Evolutionary conservation across 2,797 vertebrate species (phyloP).

Genomic region (Chloroceryle inda): DNA sequence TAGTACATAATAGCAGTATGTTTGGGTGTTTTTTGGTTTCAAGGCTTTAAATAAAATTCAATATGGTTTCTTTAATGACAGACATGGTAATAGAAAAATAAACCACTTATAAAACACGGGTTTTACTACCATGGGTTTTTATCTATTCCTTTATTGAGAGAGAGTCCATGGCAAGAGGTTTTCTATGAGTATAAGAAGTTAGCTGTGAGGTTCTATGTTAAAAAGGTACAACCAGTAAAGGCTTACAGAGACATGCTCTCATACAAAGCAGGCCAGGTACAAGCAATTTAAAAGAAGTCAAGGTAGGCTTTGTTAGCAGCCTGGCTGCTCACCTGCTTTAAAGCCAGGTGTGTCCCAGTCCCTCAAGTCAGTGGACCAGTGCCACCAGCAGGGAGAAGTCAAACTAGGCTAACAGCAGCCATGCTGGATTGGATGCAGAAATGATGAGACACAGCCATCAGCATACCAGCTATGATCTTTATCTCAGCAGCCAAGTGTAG

Average conservation of each 20-base stretch:
- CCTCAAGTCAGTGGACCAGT: not conserved
- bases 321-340: not conserved
- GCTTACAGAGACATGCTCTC: not conserved
- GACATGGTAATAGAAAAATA: not conserved
- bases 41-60: not conserved
- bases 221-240: not conserved
- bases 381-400: not conserved
- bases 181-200: not conserved
- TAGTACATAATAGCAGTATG: not conserved
- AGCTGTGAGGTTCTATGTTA: accelerated
- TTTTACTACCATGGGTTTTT: not conserved
- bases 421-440: not conserved
- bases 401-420: not conserved
- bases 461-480: accelerated
- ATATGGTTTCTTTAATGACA: not conserved
- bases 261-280: accelerated
- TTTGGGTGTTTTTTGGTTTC: not conserved
- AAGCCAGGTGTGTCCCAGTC: not conserved
- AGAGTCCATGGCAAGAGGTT: not conserved
- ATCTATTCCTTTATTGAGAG: not conserved
- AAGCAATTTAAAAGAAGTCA: not conserved
- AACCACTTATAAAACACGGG: not conserved
- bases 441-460: no score
- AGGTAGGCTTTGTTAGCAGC: not conserved
- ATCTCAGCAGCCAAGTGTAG: not conserved